Evolutionary conservation across 2,113 vertebrate genomes (phyloP).

Genomic region (Ammodytes marinus): DNA sequence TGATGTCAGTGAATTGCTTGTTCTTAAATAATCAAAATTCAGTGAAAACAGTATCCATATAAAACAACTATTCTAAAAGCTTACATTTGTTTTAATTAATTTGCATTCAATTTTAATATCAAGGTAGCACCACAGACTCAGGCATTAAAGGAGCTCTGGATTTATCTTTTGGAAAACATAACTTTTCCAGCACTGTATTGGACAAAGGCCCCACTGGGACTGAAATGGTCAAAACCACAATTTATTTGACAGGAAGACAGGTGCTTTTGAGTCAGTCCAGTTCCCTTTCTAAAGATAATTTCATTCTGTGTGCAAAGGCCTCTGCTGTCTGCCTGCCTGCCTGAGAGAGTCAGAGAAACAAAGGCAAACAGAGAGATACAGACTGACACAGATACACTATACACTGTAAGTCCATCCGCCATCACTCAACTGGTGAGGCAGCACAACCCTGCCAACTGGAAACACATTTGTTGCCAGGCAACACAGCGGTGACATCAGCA

Average conservation of each 20-base stretch:
- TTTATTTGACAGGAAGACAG: conserved; percentile 39
- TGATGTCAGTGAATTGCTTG: too few species aligned
- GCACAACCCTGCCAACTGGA: conserved; percentile 77
- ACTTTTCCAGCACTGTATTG: conserved; percentile 4
- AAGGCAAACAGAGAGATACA: conserved; percentile 8
- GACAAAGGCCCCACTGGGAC: conserved; percentile 1
- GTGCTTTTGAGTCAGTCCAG: conserved; percentile 12
- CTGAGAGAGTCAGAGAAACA: conserved; percentile 10
- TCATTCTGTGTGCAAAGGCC: conserved; percentile 9
- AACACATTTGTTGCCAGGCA: conserved; percentile 85
- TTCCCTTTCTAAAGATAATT: conserved; percentile 20
- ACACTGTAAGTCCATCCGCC: conserved; percentile 19
- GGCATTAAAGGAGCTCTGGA: background rate
- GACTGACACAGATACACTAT: conserved; percentile 16
- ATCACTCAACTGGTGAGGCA: conserved; percentile 51
- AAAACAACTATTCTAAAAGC: too few species aligned
- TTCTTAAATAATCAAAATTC: too few species aligned
- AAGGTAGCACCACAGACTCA: too few species aligned
- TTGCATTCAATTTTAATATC: too few species aligned
- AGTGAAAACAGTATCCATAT: too few species aligned
- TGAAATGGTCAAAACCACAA: conserved; percentile 4
- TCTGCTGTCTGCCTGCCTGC: conserved; percentile 23
- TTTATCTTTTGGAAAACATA: background rate
- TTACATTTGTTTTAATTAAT: too few species aligned
- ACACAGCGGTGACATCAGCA: conserved; percentile 85